A percentile compares a stretch with the other conserved stretches of the same genome.
Conservation (phyloP, 2,888 invertebrate genomes). For the Eugnorisma glareosa region DNA sequence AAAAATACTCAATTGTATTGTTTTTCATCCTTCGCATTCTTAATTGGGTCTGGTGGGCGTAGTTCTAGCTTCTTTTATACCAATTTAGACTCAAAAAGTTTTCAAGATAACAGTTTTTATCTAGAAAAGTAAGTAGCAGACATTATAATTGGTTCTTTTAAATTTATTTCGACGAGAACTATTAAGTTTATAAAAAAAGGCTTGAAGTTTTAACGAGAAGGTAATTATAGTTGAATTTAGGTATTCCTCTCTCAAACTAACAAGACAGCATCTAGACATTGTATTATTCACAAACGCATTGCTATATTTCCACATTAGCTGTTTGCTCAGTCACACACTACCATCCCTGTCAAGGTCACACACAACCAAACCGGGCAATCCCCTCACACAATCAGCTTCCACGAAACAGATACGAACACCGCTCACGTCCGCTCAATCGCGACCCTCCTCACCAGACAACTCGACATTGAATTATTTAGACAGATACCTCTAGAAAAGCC, state of each 20-base stretch:
- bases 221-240: not conserved
- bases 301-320: not conserved
- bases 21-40: not conserved
- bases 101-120: not conserved
- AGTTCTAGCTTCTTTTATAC: not conserved
- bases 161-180: not conserved
- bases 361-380: conserved; percentile 6
- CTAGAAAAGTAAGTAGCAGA: not conserved
- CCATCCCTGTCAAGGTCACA: not conserved
- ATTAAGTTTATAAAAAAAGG: not conserved
- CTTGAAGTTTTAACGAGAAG: not conserved
- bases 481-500: conserved; percentile 69
- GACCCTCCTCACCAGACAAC: conserved; percentile 61
- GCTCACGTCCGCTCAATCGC: conserved; percentile 51
- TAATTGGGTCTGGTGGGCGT: not conserved
- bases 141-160: not conserved
- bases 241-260: not conserved
- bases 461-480: conserved; percentile 75
- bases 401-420: conserved; percentile 37
- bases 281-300: not conserved
- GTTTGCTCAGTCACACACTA: not conserved
- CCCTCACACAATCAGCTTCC: conserved; percentile 26
- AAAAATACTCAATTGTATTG: not conserved
- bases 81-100: not conserved
- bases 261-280: not conserved